Evolutionary conservation across 2,113 vertebrate species (phyloP).

Genomic region (Catharus fuscescens): DNA sequence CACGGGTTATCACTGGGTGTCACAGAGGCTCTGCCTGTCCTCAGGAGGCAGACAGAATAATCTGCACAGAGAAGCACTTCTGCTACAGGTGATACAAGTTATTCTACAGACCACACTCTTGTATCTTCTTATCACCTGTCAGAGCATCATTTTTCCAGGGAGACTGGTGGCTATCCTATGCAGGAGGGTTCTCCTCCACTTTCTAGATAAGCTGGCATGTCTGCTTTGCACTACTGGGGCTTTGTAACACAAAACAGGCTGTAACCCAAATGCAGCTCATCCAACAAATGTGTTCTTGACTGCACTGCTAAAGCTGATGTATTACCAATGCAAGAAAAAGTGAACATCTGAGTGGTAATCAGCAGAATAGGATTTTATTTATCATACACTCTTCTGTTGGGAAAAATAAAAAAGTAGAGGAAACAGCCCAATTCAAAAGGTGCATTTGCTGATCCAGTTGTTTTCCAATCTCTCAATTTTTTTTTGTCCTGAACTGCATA

Average conservation of each 20-base stretch:
- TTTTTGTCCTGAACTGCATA: neutral
- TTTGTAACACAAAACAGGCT: neutral
- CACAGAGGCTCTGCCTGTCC: neutral
- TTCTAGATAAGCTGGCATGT: neutral
- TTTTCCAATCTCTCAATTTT: neutral
- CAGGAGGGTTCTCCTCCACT: conserved; percentile 13
- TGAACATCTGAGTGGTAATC: neutral
- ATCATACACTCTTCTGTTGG: neutral
- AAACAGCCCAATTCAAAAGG: neutral
- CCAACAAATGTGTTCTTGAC: neutral
- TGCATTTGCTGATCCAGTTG: neutral
- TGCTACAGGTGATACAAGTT: neutral
- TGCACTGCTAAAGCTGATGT: conserved; percentile 1
- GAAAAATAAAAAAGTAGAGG: neutral
- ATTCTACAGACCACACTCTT: neutral
- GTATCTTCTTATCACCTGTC: neutral
- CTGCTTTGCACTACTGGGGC: conserved; percentile 16
- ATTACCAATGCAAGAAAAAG: neutral
- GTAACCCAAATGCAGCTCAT: neutral
- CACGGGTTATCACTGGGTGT: neutral
- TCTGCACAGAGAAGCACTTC: neutral
- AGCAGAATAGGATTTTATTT: neutral
- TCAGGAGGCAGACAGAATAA: neutral
- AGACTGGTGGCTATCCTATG: neutral
- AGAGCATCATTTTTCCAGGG: neutral